Percentiles rank a stretch among this genome's conserved stretches.
Conservation (phyloP, 2,113 vertebrate species). For the Ciconia maguari region DNA sequence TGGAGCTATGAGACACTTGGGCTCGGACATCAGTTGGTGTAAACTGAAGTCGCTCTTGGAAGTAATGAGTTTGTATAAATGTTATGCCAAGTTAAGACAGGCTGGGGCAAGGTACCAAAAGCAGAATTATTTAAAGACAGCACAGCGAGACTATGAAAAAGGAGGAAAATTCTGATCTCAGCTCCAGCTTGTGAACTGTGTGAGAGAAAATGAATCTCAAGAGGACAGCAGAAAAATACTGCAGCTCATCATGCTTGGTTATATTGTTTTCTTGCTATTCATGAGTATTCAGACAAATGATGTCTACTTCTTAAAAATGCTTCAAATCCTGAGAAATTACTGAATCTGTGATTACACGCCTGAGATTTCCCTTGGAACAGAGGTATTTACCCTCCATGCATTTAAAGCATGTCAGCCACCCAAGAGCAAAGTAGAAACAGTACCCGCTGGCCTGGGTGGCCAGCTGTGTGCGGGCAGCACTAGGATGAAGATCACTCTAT, state of each 20-base stretch:
- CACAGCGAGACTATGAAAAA: background rate
- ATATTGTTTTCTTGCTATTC: background rate
- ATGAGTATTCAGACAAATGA: background rate
- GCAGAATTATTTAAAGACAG: constrained; percentile 13
- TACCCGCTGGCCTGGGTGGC: background rate
- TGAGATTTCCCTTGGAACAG: background rate
- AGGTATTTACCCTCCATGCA: background rate
- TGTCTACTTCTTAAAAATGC: background rate
- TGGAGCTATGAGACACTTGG: background rate
- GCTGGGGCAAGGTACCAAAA: background rate
- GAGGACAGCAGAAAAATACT: background rate
- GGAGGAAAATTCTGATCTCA: background rate
- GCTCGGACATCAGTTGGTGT: background rate
- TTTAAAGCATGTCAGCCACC: background rate
- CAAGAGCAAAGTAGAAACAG: background rate
- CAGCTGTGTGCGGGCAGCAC: background rate
- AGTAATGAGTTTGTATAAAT: background rate
- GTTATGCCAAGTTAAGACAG: background rate
- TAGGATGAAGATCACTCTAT: background rate
- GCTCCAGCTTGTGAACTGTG: background rate
- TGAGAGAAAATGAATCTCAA: background rate
- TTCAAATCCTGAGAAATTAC: background rate
- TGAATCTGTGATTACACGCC: background rate
- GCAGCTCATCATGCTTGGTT: background rate
- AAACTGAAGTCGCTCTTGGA: background rate